These are phyloP conservation scores for Leptoteleia sp. DNA, from an alignment of 1,140 invertebrate genomes.

Conservation along the genomic window DNA sequence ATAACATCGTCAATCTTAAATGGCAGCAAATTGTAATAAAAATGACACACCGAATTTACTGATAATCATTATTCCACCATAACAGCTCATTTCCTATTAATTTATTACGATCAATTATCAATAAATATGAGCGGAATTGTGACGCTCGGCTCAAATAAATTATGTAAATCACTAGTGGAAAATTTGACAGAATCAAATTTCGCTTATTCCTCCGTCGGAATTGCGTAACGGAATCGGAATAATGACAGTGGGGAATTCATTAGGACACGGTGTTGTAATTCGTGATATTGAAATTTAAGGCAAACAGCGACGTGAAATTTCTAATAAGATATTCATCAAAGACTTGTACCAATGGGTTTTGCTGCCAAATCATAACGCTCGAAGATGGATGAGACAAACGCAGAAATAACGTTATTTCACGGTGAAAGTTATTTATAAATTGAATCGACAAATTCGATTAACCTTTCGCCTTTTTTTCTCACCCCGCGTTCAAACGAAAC, in stretches of 20 bases:
- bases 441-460: not conserved
- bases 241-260: slow-evolving; percentile 17
- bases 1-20: too few species aligned
- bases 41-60: too few species aligned
- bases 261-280: slow-evolving; percentile 32
- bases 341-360: slow-evolving; percentile 2
- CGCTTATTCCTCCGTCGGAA: not conserved
- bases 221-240: slow-evolving; percentile 31
- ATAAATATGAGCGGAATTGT: not conserved
- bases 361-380: not conserved
- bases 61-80: too few species aligned
- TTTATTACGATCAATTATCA: too few species aligned
- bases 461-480: too few species aligned
- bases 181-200: slow-evolving; percentile 13
- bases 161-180: slow-evolving; percentile 3
- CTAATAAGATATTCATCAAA: slow-evolving; percentile 22
- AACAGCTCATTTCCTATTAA: too few species aligned
- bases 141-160: not conserved
- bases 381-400: too few species aligned
- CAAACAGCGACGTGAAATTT: slow-evolving; percentile 25
- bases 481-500: too few species aligned
- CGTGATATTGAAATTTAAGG: slow-evolving; percentile 43
- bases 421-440: slow-evolving; percentile 36
- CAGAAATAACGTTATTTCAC: too few species aligned
- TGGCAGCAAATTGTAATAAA: too few species aligned